Evolutionary conservation across 2,888 invertebrate genomes (phyloP).

Genomic region (Psococerastis gibbosa): DNA sequence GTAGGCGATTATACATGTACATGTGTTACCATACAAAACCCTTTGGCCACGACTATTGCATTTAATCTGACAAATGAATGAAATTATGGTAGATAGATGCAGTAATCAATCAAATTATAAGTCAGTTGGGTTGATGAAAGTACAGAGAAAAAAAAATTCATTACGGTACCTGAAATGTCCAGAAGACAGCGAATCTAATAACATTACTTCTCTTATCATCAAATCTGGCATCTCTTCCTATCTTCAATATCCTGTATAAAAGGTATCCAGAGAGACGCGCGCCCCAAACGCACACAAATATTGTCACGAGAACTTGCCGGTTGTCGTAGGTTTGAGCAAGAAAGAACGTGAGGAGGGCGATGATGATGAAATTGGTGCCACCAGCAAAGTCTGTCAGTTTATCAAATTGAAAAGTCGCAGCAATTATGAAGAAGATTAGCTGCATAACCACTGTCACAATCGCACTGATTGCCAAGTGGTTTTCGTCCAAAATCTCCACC

Average conservation of each 20-base stretch:
- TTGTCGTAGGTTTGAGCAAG: constrained; percentile 72
- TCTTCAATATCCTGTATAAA: constrained; percentile 75
- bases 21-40: too few species aligned
- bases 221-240: constrained; percentile 78
- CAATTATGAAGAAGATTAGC: constrained; percentile 69
- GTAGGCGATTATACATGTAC: too few species aligned
- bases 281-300: constrained; percentile 77
- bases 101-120: too few species aligned
- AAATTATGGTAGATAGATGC: too few species aligned
- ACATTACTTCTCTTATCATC: constrained; percentile 75
- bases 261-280: constrained; percentile 68
- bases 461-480: constrained; percentile 72
- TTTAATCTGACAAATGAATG: too few species aligned
- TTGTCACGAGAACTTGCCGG: constrained; percentile 78
- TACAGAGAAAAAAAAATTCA: too few species aligned
- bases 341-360: constrained; percentile 72
- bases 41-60: too few species aligned
- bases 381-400: constrained; percentile 88
- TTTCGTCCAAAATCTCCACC: constrained; percentile 54
- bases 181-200: constrained; percentile 77
- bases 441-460: constrained; percentile 73
- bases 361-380: constrained; percentile 78
- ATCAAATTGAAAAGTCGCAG: constrained; percentile 70
- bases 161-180: constrained; percentile 79
- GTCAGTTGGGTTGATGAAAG: too few species aligned